Evolutionary conservation across 2,888 invertebrate species (phyloP), one percentile per base, ranked within the genome.

Genomic region (Habrosyne pyritoides): DNA sequence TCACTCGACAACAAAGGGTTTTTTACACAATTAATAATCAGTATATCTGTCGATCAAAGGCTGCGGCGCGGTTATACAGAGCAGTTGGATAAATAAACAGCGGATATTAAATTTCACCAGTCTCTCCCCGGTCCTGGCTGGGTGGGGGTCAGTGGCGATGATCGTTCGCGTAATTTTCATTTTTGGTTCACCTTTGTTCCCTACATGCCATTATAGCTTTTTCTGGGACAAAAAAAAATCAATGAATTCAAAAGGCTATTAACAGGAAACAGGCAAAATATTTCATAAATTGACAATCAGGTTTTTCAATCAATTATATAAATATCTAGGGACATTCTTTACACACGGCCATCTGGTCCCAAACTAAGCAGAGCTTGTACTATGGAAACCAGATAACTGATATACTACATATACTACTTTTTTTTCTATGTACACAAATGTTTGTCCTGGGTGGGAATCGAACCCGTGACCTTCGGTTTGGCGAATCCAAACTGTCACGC

Each of bases 61-160:
- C 55, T 61, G 60, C 62, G 49, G 30, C 54, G 55, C 60, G 61
- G 60, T 69, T 69, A 66, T 67, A 64, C 54, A 65, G 68, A 64
- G 61, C 62, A 64, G 64, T 59, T 55, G 58, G 57, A 60, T 69
- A 66, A 68, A 72, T 68, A 71, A 69, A 68, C 65, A 64, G 56
- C 63, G 68, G 70, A 69, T 71, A 72, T 72, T 68, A 66, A 61
- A 60, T 64, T 68, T 66, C 62, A 64, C 60, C 56, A 69, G 60
- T 52, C 64, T 67, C 59, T 47, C 48, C 64, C 56, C 57, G 59
- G n/a, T n/a, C n/a, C n/a, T n/a, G n/a, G n/a, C n/a, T n/a, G n/a
- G n/a, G n/a, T n/a, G n/a, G 49, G 53, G 60, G 55, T 57, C 55
- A 59, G 53, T 42, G 6, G 58, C 62, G 53, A 64, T 60, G 65